Evolutionary conservation across 2,888 invertebrate genomes (phyloP), one percentile per base, ranked within the genome.

Genomic region (Eumacrocentrus americanus): DNA sequence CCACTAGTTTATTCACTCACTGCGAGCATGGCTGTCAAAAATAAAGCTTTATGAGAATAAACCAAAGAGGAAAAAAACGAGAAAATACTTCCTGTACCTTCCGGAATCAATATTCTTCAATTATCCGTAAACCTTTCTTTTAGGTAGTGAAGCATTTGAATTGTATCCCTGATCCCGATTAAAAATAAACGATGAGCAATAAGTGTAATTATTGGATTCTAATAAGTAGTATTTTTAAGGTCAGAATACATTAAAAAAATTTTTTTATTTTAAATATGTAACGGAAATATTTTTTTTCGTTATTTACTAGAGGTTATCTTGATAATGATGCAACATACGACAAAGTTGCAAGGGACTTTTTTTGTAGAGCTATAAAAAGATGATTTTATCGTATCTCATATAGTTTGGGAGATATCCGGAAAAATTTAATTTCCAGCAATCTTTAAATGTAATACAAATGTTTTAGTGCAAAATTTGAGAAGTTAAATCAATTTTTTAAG

Each of bases 1-100:
- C 88, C 91, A 7, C 74, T 81, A 3, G 82, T 90, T 63, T 91
- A 91, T 79, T 82, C 84, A 1, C 81, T 88, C 52, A 86, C 88
- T 65, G 76, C 74, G 4, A 75, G 69, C 61, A 66, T 80, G 56
- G 69, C 75, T 11, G 65, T 70, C 3, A 81, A 79, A 60, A 75
- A 63, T 50, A 81, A 81, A 62, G 62, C 69, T 12, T 70, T 74
- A 25, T 81, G 72, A 76, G 65, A 29, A 12, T 50, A 25, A 46
- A 16, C 52, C 42, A 58, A 44, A 59, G 14, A 58, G 5, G 5
- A 29, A 6, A 29, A 6, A 6, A 29, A 9, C 29, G 5, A 29
- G 9, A 6, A 4, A 29, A 29, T 29, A 29, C 29, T 29, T 29
- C 29, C 29, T 29, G 29, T 29, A 29, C 29, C 29, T 29, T 29